These are phyloP conservation scores for Columba janthina DNA, from an alignment of 2,113 vertebrate genomes.

Conservation along the genomic window DNA sequence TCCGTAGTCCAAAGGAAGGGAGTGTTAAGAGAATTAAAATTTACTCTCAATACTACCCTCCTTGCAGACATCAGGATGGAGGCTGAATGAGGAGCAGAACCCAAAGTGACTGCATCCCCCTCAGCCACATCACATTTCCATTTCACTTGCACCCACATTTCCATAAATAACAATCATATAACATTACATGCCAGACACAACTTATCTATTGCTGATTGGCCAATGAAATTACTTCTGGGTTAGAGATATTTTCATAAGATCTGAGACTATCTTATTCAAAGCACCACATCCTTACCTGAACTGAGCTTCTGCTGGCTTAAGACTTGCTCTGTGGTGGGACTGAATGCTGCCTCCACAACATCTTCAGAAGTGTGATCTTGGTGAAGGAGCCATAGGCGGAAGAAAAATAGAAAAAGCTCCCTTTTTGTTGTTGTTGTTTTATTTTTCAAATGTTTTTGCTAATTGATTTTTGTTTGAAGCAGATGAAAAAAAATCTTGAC, in stretches of 20 bases:
- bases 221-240: not conserved
- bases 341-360: not conserved
- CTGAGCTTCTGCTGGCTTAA: not conserved
- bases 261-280: not conserved
- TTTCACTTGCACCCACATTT: not conserved
- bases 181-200: not conserved
- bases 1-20: not conserved
- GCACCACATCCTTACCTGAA: not conserved
- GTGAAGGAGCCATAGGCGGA: not conserved
- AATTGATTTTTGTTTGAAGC: not conserved
- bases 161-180: not conserved
- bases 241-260: not conserved
- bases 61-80: not conserved
- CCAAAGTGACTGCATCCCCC: not conserved
- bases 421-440: not conserved
- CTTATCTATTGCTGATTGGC: not conserved
- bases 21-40: not conserved
- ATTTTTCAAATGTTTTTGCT: not conserved
- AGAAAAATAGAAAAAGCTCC: not conserved
- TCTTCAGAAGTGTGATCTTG: not conserved
- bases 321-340: not conserved
- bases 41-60: not conserved
- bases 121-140: not conserved
- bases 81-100: not conserved
- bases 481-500: not conserved